Percentiles rank a stretch among this genome's conserved stretches.
Conservation (phyloP, 2,888 invertebrate genomes). For the Orgyia antiqua region DNA sequence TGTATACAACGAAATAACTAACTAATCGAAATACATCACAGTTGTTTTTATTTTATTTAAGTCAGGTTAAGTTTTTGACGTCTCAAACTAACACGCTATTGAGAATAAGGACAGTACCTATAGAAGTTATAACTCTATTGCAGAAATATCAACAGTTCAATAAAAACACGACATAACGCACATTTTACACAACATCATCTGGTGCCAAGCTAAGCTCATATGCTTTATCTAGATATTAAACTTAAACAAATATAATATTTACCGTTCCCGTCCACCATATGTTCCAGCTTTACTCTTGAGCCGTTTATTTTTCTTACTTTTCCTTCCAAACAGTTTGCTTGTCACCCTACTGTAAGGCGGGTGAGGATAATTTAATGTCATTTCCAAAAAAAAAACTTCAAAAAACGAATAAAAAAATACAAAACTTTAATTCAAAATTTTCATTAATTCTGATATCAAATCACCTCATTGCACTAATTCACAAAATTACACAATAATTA, state of each 20-base stretch:
- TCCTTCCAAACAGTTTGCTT: slow-evolving; percentile 63
- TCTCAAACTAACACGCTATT: too few relatives aligned
- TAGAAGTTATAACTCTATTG: too few relatives aligned
- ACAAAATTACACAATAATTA: slow-evolving; percentile 17
- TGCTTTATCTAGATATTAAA: too few relatives aligned
- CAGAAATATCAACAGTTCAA: too few relatives aligned
- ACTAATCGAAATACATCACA: too few relatives aligned
- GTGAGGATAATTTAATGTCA: slow-evolving; percentile 55
- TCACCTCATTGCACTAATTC: slow-evolving; percentile 25
- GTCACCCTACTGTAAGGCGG: slow-evolving; percentile 54
- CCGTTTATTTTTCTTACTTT: slow-evolving; percentile 59
- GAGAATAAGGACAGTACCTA: too few relatives aligned
- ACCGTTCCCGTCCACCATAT: slow-evolving; percentile 62
- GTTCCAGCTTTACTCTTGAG: slow-evolving; percentile 58
- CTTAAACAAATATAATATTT: slow-evolving; percentile 27
- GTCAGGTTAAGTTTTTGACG: too few relatives aligned
- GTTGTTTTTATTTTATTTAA: too few relatives aligned
- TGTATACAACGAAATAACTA: too few relatives aligned
- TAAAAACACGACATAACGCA: too few relatives aligned
- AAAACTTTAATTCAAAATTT: not conserved
- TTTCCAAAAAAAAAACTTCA: slow-evolving; percentile 23
- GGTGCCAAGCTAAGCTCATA: too few relatives aligned
- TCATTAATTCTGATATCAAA: slow-evolving; percentile 2
- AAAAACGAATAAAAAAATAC: not conserved
- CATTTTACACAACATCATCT: too few relatives aligned